Base-by-base conservation (phyloP, 64 coral and sea anemone species). In the Pachyseris speciosa region DNA sequence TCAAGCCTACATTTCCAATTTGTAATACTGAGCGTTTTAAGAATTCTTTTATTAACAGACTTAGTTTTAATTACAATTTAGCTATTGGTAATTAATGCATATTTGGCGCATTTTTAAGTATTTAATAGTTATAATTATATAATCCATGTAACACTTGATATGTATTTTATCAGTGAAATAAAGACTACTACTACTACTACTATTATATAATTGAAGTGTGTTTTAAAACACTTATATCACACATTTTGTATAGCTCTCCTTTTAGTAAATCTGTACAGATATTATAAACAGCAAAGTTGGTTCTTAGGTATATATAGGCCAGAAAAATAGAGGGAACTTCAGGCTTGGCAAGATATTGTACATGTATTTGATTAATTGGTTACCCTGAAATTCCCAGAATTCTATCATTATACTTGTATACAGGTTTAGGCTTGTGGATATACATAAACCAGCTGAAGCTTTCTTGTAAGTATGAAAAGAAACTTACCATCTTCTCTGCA, bases 401-500 rank as follows among this genome's bases (percentile, higher is more conserved):
- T 2, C 51, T 55, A 55, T 55, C 51, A 55, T 55, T 55, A 20
- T 55, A 45, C 43, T 45, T 45, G 43, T 45, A n/a, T 59, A 59
- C 53, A 59, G 53, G 5, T 59, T 59, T 59, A 15, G 53, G 22
- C 53, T 20, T n/a, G 13, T 4, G 10, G 13, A 59, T n/a, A 59
- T n/a, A 20, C 4, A 20, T 4, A 59, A 15, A 59, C n/a, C 53
- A 59, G 3, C 22, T 4, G 13, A 59, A 20, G 53, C 53, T 31
- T 66, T 66, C 7, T 9, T 31, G 27, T 36, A 34, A 2, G 32
- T 68, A 34, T 33, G 29, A 68, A 68, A 68, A 33, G 30, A 65
- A 65, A 65, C 61, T 61, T 53, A 44, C 72, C 72, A 16, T 53
- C 75, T 79, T 79, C 22, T 51, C 47, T 79, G 75, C 52, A 52